phyloP scores from a whole-genome alignment of 2,888 invertebrate genomes.

The Belgica antarctica region DNA sequence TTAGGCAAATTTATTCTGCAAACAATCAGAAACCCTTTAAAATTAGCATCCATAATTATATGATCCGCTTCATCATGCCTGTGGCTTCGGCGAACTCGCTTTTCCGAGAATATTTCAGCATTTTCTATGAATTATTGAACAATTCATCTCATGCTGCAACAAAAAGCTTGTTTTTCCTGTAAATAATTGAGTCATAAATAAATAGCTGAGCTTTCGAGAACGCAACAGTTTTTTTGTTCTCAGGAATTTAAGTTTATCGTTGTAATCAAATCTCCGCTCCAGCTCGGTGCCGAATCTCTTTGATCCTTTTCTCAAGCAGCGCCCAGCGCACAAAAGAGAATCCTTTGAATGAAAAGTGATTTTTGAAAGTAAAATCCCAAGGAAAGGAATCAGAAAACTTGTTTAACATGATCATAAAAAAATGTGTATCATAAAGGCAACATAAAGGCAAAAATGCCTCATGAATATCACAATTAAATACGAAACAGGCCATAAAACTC shows the following conservation, averaged over 20 bases:
- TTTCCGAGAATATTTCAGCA: no score
- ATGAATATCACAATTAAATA: conserved; percentile 27
- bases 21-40: no score
- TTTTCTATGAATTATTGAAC: no score
- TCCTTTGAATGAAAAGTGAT: conserved; percentile 9
- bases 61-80: no score
- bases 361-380: not conserved
- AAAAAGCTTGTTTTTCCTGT: not conserved
- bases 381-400: conserved; percentile 19
- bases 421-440: conserved; percentile 22
- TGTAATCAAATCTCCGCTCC: not conserved
- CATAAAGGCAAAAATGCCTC: conserved; percentile 11
- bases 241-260: not conserved
- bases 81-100: no score
- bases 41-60: no score
- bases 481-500: conserved; percentile 31
- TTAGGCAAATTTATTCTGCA: no score
- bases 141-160: not conserved
- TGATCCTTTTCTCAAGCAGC: conserved; percentile 4
- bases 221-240: not conserved
- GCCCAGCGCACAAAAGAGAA: not conserved
- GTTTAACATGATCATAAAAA: conserved; percentile 42
- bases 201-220: not conserved
- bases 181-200: conserved; percentile 4
- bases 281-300: not conserved